phyloP scores from a whole-genome alignment of 2,888 invertebrate species.

The Masnerella sp. region DNA sequence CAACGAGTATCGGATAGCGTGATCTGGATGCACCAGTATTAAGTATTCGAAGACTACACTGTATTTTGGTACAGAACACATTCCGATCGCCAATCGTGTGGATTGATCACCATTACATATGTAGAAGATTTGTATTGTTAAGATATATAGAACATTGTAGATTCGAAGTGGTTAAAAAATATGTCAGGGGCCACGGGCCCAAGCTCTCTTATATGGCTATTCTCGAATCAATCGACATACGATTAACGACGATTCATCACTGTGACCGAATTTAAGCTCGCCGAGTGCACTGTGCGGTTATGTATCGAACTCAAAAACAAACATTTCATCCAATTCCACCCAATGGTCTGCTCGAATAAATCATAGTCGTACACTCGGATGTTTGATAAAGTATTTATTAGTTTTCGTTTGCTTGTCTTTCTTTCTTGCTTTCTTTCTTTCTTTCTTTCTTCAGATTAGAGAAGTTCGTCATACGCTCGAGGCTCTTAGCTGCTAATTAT shows the following conservation, averaged over 20 bases:
- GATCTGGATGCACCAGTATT: slow-evolving; percentile 63
- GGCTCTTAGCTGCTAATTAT: slow-evolving; percentile 63
- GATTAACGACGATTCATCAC: slow-evolving; percentile 63
- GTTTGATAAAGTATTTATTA: slow-evolving; percentile 50
- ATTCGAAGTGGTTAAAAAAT: slow-evolving; percentile 75
- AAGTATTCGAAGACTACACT: slow-evolving; percentile 64
- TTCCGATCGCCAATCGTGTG: slow-evolving; percentile 56
- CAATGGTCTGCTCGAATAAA: slow-evolving; percentile 28
- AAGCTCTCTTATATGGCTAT: slow-evolving; percentile 73
- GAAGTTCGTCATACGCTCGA: slow-evolving; percentile 50
- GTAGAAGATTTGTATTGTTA: slow-evolving; percentile 64
- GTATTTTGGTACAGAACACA: slow-evolving; percentile 67
- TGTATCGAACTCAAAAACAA: slow-evolving; percentile 36
- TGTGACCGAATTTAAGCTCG: slow-evolving; percentile 51
- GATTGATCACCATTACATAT: slow-evolving; percentile 62
- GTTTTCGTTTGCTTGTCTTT: slow-evolving; percentile 20
- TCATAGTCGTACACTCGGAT: slow-evolving; percentile 45
- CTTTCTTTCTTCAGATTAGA: slow-evolving; percentile 40
- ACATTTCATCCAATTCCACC: slow-evolving; percentile 18
- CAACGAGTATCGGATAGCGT: slow-evolving; percentile 18
- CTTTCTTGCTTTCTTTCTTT: slow-evolving; percentile 6
- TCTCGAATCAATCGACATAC: slow-evolving; percentile 64
- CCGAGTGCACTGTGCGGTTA: slow-evolving; percentile 28
- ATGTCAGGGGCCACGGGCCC: slow-evolving; percentile 72
- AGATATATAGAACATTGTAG: slow-evolving; percentile 69